Base-by-base conservation (phyloP, 2,113 vertebrate species). In the Aegithalos caudatus region DNA sequence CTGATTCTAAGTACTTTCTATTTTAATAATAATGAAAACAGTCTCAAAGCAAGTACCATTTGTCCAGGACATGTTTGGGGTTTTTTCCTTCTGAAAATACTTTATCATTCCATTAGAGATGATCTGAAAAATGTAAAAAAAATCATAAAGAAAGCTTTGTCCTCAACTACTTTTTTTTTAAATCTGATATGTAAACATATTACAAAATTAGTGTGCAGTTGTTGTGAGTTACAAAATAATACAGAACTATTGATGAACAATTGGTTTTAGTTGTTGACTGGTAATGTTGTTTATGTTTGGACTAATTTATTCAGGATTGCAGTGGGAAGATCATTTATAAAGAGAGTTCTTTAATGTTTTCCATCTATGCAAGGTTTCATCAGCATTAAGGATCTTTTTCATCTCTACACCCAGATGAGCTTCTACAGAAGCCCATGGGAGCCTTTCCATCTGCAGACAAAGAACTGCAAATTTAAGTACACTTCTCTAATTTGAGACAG, bases 271-370 rank as follows among this genome's bases (percentile, higher is more conserved):
- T 62, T 91, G 80, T 74, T 42, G 29, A 88, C 64, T 77, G 62
- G 42, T 51, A 69, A 33, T 62, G 71, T 95, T 80, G 61, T 57
- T 95, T 84, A 71, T 27, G 14, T 17, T 54, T 88, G 33, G 73
- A 96, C 74, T 89, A 86, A 58, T 95, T 95, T 78, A 93, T 72
- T 88, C 86, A 92, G 56, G n/a, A 90, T 42, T 35, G 6, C 35
- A 72, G 56, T 60, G 60, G 47, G 45, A 18, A 65, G 53, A 88
- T 22, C 5, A 76, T 87, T 95, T 82, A 90, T 67, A 92, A 78
- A 96, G 66, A 35, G 14, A 28, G 31, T 12, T 61, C 48, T 86
- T 86, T 62, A 37, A 23, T 65, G 57, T 74, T 95, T 85, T 62
- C 38, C 47, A 29, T 56, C 47, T 64, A 80, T 56, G 45, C 45